phyloP scores from a whole-genome alignment of 2,888 invertebrate species.

The Hyposoter didymator region DNA sequence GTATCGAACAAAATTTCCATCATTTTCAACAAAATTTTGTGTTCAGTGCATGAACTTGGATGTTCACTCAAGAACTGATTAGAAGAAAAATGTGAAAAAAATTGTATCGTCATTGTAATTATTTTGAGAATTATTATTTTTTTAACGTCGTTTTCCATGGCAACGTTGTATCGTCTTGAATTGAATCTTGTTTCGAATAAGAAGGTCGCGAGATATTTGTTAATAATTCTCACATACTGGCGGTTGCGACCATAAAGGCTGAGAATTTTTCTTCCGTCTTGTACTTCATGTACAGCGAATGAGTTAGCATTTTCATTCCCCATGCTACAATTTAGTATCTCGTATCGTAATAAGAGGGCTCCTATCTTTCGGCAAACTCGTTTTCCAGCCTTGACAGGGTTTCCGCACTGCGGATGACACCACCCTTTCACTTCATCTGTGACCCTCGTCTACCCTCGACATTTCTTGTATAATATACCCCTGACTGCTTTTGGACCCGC shows the following conservation, averaged over 20 bases:
- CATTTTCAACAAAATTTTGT: too few relatives aligned
- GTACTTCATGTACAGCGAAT: not conserved
- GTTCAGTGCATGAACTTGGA: too few relatives aligned
- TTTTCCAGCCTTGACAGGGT: slow-evolving; percentile 51
- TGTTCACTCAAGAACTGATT: too few relatives aligned
- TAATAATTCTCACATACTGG: not conserved
- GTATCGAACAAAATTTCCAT: too few relatives aligned
- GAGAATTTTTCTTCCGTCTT: not conserved
- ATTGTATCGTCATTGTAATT: too few relatives aligned
- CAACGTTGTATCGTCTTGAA: too few relatives aligned
- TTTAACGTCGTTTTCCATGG: too few relatives aligned
- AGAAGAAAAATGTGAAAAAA: too few relatives aligned
- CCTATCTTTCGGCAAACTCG: slow-evolving; percentile 48
- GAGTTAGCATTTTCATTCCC: slow-evolving; percentile 5
- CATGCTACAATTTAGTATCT: slow-evolving; percentile 31
- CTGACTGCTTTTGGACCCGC: slow-evolving; percentile 27
- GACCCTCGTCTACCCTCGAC: slow-evolving; percentile 55
- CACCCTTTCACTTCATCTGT: slow-evolving; percentile 36
- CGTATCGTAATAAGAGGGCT: slow-evolving; percentile 47
- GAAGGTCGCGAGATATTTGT: not conserved
- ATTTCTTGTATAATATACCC: slow-evolving; percentile 50
- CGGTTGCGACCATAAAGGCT: slow-evolving; percentile 22
- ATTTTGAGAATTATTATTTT: not conserved
- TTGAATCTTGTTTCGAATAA: not conserved
- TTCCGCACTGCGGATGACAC: slow-evolving; percentile 61